A percentile compares a stretch with the other conserved stretches of the same genome.
Evolutionary conservation across 2,888 invertebrate genomes (phyloP).

Genomic region (Ichneumoninae sp.): DNA sequence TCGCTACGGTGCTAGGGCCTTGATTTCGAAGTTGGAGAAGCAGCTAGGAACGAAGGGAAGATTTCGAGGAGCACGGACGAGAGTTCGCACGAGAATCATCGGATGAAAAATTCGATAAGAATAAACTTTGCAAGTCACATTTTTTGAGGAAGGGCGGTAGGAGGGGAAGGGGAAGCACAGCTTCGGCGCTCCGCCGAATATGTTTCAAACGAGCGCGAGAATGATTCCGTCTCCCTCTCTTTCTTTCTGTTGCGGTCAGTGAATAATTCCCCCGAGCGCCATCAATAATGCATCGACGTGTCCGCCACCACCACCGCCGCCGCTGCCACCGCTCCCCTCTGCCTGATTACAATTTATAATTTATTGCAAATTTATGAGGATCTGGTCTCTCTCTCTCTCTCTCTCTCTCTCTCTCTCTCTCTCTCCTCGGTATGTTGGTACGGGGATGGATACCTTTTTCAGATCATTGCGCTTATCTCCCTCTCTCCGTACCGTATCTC

Average conservation of each 20-base stretch:
- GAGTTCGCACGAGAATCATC: background rate
- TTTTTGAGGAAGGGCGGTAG: no score
- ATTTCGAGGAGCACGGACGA: background rate
- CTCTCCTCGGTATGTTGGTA: background rate
- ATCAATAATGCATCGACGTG: slow-evolving; percentile 76
- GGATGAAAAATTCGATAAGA: slow-evolving; percentile 30
- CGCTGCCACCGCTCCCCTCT: slow-evolving; percentile 50
- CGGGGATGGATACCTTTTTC: slow-evolving; percentile 10
- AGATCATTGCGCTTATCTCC: slow-evolving; percentile 13
- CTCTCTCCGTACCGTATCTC: slow-evolving; percentile 31
- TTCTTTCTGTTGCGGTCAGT: slow-evolving; percentile 32
- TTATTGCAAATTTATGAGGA: slow-evolving; percentile 75
- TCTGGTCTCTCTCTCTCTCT: slow-evolving; percentile 41
- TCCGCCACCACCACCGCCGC: slow-evolving; percentile 62
- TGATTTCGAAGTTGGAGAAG: background rate
- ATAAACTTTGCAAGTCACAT: slow-evolving; percentile 24
- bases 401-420: slow-evolving; percentile 50
- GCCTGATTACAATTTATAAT: slow-evolving; percentile 76
- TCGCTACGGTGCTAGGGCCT: background rate
- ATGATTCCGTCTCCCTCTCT: slow-evolving; percentile 26
- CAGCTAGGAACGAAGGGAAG: background rate
- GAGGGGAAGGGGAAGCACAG: background rate
- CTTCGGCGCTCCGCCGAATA: slow-evolving; percentile 42
- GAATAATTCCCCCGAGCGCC: slow-evolving; percentile 60
- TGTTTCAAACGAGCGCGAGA: slow-evolving; percentile 31